Evolutionary conservation across 2,888 invertebrate species (phyloP).

Genomic region (Dicycla oo): DNA sequence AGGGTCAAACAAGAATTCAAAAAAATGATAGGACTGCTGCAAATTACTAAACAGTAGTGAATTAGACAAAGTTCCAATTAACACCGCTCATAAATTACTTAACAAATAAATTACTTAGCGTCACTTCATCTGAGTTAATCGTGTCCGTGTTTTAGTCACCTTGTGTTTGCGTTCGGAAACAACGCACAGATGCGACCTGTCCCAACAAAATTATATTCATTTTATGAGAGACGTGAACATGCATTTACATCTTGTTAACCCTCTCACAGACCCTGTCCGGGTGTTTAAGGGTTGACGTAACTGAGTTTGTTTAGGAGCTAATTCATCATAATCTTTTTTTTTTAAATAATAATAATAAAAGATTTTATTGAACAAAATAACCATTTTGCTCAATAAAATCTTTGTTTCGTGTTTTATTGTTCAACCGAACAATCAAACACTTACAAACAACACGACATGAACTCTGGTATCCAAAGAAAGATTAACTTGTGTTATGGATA

Average conservation of each 20-base stretch:
- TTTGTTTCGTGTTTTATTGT: no score
- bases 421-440: no score
- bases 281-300: conserved; percentile 4
- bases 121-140: conserved; percentile 1
- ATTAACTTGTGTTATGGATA: no score
- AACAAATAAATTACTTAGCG: conserved; percentile 15
- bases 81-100: neutral
- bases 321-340: neutral
- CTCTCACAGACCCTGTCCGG: neutral
- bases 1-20: no score
- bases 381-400: no score
- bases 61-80: no score
- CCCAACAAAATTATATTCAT: conserved; percentile 37
- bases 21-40: no score
- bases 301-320: neutral
- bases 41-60: no score
- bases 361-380: no score
- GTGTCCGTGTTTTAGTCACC: neutral
- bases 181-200: conserved; percentile 15
- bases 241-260: conserved; percentile 30
- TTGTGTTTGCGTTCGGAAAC: neutral
- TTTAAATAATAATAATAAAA: no score
- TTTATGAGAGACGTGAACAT: conserved; percentile 19
- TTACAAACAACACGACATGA: no score
- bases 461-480: no score